Evolutionary conservation across 2,113 vertebrate genomes (phyloP).

Genomic region (Albula goreensis): DNA sequence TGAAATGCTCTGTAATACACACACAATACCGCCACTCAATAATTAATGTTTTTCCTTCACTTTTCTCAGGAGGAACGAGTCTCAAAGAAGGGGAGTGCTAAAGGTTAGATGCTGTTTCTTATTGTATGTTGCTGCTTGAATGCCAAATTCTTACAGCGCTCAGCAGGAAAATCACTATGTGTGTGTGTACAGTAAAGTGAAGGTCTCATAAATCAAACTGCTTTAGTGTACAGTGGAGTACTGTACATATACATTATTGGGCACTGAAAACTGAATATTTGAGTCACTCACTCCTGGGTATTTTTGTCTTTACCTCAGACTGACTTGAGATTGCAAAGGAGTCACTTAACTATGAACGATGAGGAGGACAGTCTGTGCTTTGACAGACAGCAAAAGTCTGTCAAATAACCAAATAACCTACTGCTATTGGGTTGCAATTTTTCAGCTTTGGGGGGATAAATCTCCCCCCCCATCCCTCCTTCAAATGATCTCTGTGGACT

Average conservation of each 20-base stretch:
- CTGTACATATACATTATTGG: background rate
- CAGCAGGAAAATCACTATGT: background rate
- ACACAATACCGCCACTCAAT: background rate
- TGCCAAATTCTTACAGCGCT: background rate
- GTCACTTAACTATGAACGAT: too few species aligned
- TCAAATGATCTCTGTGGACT: background rate
- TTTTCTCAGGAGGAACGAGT: constrained; percentile 60
- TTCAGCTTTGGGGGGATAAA: too few species aligned
- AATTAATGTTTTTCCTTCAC: constrained; percentile 2
- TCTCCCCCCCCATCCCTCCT: too few species aligned
- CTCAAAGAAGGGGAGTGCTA: constrained; percentile 55
- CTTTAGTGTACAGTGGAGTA: background rate
- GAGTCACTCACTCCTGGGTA: background rate
- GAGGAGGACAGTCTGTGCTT: too few species aligned
- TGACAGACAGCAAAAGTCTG: too few species aligned
- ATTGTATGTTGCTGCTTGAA: background rate
- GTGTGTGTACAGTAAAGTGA: background rate
- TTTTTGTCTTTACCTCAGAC: background rate
- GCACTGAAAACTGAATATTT: background rate
- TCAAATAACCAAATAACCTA: too few species aligned
- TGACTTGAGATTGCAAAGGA: background rate
- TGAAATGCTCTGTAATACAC: background rate
- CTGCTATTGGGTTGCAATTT: too few species aligned
- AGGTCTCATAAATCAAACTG: background rate
- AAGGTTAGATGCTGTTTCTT: constrained; percentile 59